A percentile compares a stretch with the other conserved stretches of the same genome.
These are phyloP conservation scores for Hycleus cichorii DNA, from an alignment of 1,140 invertebrate species.

Conservation along the genomic window DNA sequence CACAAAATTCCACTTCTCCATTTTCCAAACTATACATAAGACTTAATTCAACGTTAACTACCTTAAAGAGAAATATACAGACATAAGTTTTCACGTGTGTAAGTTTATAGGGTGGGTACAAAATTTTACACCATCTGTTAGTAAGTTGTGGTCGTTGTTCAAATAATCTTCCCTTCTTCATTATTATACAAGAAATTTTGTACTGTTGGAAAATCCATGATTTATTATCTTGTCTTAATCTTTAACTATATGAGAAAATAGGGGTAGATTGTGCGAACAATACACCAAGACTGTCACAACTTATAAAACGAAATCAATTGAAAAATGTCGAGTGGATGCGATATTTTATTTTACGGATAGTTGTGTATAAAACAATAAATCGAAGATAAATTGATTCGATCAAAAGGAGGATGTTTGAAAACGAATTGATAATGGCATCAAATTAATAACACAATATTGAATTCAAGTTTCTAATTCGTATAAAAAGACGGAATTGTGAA, in stretches of 20 bases:
- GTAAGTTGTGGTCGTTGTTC: conserved; percentile 6
- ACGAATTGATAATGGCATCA: no score
- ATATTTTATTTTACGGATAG: no score
- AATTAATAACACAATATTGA: no score
- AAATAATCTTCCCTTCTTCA: conserved; percentile 11
- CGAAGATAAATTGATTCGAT: no score
- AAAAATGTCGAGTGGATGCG: no score
- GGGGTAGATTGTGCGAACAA: no score
- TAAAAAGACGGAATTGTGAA: no score
- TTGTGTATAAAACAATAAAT: no score
- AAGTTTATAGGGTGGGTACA: not conserved
- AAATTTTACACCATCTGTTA: conserved; percentile 11
- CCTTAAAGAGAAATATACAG: conserved; percentile 10
- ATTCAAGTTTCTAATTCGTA: no score
- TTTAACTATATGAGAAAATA: not conserved
- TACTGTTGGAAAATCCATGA: not conserved
- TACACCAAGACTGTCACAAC: no score
- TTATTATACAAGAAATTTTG: conserved; percentile 6
- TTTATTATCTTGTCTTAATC: not conserved
- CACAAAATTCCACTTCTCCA: not conserved
- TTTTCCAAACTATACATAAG: not conserved
- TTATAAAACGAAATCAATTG: no score
- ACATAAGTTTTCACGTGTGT: not conserved
- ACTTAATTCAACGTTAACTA: conserved; percentile 13
- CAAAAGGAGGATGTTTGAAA: no score